These are phyloP conservation scores for Cosmia trapezina DNA, from an alignment of 2,888 invertebrate species.

Conservation along the genomic window DNA sequence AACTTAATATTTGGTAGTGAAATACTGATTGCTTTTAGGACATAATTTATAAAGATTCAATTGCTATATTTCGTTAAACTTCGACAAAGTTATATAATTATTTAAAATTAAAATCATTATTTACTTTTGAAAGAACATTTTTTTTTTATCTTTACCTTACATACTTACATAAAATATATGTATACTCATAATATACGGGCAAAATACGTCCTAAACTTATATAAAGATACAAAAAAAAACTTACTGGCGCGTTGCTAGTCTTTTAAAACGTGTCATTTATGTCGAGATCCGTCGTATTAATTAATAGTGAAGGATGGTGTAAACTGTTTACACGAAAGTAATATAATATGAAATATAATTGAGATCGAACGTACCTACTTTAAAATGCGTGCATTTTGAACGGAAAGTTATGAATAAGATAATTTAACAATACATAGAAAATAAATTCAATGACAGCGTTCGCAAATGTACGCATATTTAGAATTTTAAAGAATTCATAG, in stretches of 20 bases:
- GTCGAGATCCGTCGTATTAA: slow-evolving; percentile 69
- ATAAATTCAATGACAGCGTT: slow-evolving; percentile 3
- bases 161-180: slow-evolving; percentile 61
- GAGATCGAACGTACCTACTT: slow-evolving; percentile 31
- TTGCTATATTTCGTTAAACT: slow-evolving; percentile 68
- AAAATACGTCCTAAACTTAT: slow-evolving; percentile 74
- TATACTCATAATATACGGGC: slow-evolving; percentile 71
- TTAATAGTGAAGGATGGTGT: slow-evolving; percentile 51
- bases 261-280: slow-evolving; percentile 70
- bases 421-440: neutral
- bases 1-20: slow-evolving; percentile 61
- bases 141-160: slow-evolving; percentile 60
- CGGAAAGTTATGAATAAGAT: slow-evolving; percentile 4
- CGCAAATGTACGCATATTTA: slow-evolving; percentile 32
- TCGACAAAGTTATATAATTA: slow-evolving; percentile 76
- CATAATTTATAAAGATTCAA: slow-evolving; percentile 62
- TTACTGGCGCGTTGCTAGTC: slow-evolving; percentile 75
- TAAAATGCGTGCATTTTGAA: slow-evolving; percentile 36
- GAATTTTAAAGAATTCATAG: slow-evolving; percentile 40
- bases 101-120: slow-evolving; percentile 73
- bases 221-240: slow-evolving; percentile 60
- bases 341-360: slow-evolving; percentile 27
- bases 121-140: slow-evolving; percentile 68
- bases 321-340: slow-evolving; percentile 46
- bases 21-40: slow-evolving; percentile 63